Conservation (phyloP, 2,888 invertebrate genomes). For the Pseudoips prasinana region DNA sequence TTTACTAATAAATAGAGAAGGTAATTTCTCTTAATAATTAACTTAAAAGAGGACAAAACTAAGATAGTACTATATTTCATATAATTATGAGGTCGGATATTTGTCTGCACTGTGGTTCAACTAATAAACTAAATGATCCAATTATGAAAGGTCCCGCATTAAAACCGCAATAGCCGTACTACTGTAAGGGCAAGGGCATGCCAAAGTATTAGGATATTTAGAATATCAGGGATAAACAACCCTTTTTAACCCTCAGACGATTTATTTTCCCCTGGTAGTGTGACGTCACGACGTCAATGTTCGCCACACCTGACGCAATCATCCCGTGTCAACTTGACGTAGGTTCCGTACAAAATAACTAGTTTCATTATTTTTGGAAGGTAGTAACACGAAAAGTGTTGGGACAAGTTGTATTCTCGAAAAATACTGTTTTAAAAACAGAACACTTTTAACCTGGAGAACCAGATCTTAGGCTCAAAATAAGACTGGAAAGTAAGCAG, state of each 20-base stretch:
- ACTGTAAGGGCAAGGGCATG: constrained; percentile 14
- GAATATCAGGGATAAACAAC: constrained; percentile 28
- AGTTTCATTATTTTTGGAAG: constrained; percentile 24
- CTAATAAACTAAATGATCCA: background rate
- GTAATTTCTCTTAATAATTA: too few species aligned
- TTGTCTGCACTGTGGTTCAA: too few species aligned
- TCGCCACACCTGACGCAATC: constrained; percentile 44
- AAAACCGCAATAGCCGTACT: constrained; percentile 4
- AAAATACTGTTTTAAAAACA: too few species aligned
- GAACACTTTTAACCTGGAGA: too few species aligned
- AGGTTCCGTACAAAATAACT: constrained; percentile 33
- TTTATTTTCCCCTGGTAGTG: constrained; percentile 33
- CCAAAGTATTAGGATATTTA: constrained; percentile 32
- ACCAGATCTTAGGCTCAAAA: too few species aligned
- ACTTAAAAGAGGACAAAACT: too few species aligned
- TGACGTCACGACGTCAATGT: constrained; percentile 34
- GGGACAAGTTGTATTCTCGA: too few species aligned
- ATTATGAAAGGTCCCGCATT: background rate
- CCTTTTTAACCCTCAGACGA: constrained; percentile 30
- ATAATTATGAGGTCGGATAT: too few species aligned
- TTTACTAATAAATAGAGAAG: too few species aligned
- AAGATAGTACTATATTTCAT: too few species aligned
- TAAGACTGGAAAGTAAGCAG: too few species aligned
- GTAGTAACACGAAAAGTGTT: constrained; percentile 6
- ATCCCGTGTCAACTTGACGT: constrained; percentile 46